Evolutionary conservation across 2,888 invertebrate genomes (phyloP).

Genomic region (Harpalus rubripes): DNA sequence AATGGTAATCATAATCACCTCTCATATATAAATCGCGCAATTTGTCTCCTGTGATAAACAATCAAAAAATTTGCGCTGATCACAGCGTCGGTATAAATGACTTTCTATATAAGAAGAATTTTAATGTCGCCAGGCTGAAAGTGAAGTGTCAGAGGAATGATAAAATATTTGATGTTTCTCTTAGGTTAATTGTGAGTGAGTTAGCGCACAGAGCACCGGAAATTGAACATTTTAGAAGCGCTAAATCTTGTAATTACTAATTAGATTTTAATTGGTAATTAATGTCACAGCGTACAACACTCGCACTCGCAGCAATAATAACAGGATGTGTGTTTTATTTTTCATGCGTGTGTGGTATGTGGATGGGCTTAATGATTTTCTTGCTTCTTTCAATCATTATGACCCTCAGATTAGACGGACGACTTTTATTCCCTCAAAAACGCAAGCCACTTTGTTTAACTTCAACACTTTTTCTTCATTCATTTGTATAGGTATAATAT

Average conservation of each 20-base stretch:
- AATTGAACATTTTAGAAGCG: slow-evolving; percentile 65
- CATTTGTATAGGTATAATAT: not conserved
- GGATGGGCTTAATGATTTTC: slow-evolving; percentile 40
- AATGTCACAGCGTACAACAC: slow-evolving; percentile 59
- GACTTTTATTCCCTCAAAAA: not conserved
- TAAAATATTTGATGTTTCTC: slow-evolving; percentile 59
- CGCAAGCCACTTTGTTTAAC: not conserved
- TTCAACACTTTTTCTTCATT: not conserved
- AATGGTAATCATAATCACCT: not conserved
- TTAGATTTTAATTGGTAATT: slow-evolving; percentile 67
- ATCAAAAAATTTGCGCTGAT: slow-evolving; percentile 39
- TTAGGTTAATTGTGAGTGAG: slow-evolving; percentile 57
- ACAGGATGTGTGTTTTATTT: slow-evolving; percentile 59
- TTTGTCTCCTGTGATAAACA: slow-evolving; percentile 46
- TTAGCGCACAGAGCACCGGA: slow-evolving; percentile 54
- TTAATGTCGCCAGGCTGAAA: slow-evolving; percentile 54
- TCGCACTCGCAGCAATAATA: slow-evolving; percentile 37
- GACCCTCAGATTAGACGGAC: slow-evolving; percentile 8
- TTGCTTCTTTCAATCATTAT: slow-evolving; percentile 23
- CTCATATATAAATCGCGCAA: slow-evolving; percentile 10
- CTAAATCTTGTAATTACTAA: slow-evolving; percentile 65
- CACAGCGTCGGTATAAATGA: slow-evolving; percentile 43
- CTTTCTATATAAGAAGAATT: slow-evolving; percentile 59
- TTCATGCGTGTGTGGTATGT: slow-evolving; percentile 38
- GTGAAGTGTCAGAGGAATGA: slow-evolving; percentile 59